Percentiles rank a stretch among this genome's conserved stretches.
phyloP scores from a whole-genome alignment of 1,140 invertebrate species.

The Zaprionus africanus region DNA sequence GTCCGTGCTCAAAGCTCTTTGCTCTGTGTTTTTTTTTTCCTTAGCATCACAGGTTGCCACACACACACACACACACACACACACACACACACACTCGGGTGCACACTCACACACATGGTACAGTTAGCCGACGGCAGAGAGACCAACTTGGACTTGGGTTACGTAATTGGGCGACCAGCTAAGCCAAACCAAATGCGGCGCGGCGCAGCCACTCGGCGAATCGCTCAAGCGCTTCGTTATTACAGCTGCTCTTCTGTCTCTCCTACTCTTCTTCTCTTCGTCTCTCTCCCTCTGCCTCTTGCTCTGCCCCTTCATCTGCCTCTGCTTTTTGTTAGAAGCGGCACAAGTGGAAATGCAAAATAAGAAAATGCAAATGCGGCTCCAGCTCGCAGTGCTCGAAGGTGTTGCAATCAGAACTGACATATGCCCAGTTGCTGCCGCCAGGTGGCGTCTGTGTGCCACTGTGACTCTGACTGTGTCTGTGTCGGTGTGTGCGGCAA shows the following conservation, averaged over 20 bases:
- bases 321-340: constrained; percentile 51
- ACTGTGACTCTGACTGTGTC: neutral
- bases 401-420: constrained; percentile 47
- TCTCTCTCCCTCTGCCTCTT: neutral
- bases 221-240: constrained; percentile 69
- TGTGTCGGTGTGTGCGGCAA: constrained; percentile 1
- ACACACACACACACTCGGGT: neutral
- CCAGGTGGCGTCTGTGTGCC: constrained; percentile 15
- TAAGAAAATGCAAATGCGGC: constrained; percentile 31
- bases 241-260: constrained; percentile 8
- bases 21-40: constrained; percentile 21
- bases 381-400: neutral
- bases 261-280: constrained; percentile 1
- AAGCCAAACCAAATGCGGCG: constrained; percentile 54
- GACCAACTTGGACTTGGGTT: constrained; percentile 51
- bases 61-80: constrained; percentile 10
- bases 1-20: constrained; percentile 38
- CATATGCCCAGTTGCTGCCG: constrained; percentile 11
- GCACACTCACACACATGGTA: constrained; percentile 39
- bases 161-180: constrained; percentile 54
- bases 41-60: constrained; percentile 49
- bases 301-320: neutral
- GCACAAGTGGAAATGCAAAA: constrained; percentile 53
- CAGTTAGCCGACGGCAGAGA: constrained; percentile 47
- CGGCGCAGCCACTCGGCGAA: constrained; percentile 50